Conservation (phyloP, 2,113 vertebrate genomes). For the Epinephelus lanceolatus region DNA sequence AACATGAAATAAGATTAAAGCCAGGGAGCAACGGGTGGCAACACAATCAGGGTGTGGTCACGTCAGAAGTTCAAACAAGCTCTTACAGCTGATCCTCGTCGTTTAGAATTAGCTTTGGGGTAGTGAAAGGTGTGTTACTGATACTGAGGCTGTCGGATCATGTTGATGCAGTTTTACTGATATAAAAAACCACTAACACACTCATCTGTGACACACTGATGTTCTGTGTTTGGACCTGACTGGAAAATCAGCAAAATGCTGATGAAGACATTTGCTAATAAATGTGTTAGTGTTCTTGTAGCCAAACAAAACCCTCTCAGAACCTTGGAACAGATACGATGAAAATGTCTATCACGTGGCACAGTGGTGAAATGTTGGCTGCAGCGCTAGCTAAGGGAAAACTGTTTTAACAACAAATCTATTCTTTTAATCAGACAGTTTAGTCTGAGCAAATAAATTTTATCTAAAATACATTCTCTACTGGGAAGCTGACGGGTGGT, state of each 20-base stretch:
- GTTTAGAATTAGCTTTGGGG: slow-evolving; percentile 14
- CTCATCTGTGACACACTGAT: background rate
- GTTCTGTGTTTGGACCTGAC: background rate
- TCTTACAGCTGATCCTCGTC: slow-evolving; percentile 17
- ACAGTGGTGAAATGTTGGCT: background rate
- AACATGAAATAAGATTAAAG: slow-evolving; percentile 46
- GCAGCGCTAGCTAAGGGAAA: background rate
- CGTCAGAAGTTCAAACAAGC: slow-evolving; percentile 17
- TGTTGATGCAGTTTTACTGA: background rate
- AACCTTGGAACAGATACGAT: background rate
- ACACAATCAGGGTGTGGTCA: slow-evolving; percentile 39
- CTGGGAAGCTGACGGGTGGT: too few species aligned
- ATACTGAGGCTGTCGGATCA: slow-evolving; percentile 35
- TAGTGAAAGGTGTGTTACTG: slow-evolving; percentile 43
- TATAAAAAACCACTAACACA: background rate
- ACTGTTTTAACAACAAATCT: background rate
- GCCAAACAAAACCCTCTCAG: slow-evolving; percentile 17
- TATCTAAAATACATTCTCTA: too few species aligned
- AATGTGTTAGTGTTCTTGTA: background rate
- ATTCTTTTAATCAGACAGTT: background rate
- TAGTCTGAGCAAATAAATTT: background rate
- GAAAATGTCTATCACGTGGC: slow-evolving; percentile 4
- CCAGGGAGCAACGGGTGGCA: background rate
- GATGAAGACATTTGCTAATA: background rate
- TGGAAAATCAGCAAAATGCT: slow-evolving; percentile 1